Base-by-base conservation (phyloP, 2,797 vertebrate genomes). In the Streptopelia turtur region DNA sequence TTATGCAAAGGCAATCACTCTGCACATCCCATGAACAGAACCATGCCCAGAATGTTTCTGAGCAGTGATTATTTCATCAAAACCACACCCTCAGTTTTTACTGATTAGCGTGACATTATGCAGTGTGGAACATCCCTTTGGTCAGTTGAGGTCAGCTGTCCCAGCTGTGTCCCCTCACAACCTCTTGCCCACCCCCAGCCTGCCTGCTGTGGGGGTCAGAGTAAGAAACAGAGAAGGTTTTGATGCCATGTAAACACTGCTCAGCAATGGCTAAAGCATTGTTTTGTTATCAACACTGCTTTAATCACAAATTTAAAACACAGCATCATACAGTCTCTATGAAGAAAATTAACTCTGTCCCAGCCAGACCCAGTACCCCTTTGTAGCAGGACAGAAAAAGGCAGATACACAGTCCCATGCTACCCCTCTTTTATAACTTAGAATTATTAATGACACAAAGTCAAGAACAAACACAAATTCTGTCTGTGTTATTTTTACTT, bases 101-200 rank as follows among this genome's bases (percentile, higher is more conserved):
- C 39, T 1, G 1, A 27, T 53, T 14, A 75, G 8, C 16, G 25
- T 8, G 11, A 31, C 2, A 3, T 27, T 20, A 11, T 1, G 7
- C 0, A 1, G 4, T 10, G 30, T 3, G 9, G 23, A 84, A 84
- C 63, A 50, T 15, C 10, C 47, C 25, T 61, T 39, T 11, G 12
- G 6, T 49, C 24, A n/a, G 3, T 1, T 41, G 12, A 7, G 43
- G 14, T 52, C 35, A 71, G 31, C 30, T 30, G 35, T 35, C n/a
- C 10, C 2, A 1, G 9, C 52, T 61, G 37, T 20, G 56, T 21
- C 31, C 16, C 24, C 25, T 41, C 61, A 35, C 18, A 59, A 8
- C 1, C 12, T 55, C 39, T 41, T 78, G 15, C 12, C 45, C 23
- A 41, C 17, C 21, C 8, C 22, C 14, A n/a, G 45, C 24, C 25